Evolutionary conservation across 1,140 invertebrate species (phyloP).

Genomic region (Pachypsylla venusta): DNA sequence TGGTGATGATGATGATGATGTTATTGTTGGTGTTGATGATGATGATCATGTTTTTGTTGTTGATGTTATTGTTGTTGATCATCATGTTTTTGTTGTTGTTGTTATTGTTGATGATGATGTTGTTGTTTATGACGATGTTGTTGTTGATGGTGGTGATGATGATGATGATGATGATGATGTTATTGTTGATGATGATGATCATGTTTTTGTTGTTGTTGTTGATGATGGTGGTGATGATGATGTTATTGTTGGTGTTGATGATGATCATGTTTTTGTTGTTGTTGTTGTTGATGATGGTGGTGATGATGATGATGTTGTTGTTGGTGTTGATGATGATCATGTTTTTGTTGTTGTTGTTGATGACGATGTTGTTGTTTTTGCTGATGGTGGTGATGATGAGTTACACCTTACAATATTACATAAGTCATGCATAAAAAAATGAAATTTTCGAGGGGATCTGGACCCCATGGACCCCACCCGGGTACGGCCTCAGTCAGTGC

Average conservation of each 20-base stretch:
- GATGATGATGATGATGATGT: not conserved
- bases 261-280: too few relatives aligned
- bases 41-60: not conserved
- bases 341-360: too few relatives aligned
- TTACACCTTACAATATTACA: too few relatives aligned
- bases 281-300: too few relatives aligned
- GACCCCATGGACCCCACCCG: too few relatives aligned
- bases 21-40: not conserved
- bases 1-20: not conserved
- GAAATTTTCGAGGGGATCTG: too few relatives aligned
- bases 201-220: not conserved
- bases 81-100: not conserved
- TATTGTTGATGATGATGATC: not conserved
- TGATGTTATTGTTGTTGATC: not conserved
- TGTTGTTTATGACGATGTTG: not conserved
- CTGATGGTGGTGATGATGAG: too few relatives aligned
- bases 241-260: not conserved
- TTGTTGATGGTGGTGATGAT: not conserved
- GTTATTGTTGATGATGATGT: not conserved
- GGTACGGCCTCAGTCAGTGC: too few relatives aligned
- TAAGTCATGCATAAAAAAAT: too few relatives aligned
- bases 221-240: not conserved
- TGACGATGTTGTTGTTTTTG: too few relatives aligned
- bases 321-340: too few relatives aligned
- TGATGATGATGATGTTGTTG: too few relatives aligned